phyloP scores from a whole-genome alignment of 2,888 invertebrate genomes.

The Ryuthela nishihirai region DNA sequence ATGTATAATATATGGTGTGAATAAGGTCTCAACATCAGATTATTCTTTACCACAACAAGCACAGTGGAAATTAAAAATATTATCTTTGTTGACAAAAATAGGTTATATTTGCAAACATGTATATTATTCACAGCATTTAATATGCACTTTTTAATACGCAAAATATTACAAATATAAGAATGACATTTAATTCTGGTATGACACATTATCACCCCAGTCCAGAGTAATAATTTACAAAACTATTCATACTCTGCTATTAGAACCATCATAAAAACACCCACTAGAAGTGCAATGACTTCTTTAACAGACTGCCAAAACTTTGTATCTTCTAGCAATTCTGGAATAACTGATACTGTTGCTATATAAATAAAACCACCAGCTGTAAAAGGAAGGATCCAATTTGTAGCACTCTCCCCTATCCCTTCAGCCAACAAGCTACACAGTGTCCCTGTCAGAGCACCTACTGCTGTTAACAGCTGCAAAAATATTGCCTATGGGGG shows the following conservation, averaged over 20 bases:
- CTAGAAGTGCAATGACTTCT: constrained; percentile 81
- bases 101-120: no score
- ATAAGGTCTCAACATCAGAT: no score
- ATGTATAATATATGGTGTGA: no score
- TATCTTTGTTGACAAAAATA: no score
- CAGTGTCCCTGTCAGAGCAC: constrained; percentile 90
- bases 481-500: constrained; percentile 85
- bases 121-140: no score
- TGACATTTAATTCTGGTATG: no score
- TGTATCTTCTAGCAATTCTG: constrained; percentile 86
- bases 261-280: constrained; percentile 94
- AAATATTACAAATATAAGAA: no score
- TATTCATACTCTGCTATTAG: constrained; percentile 77
- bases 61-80: no score
- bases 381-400: constrained; percentile 94
- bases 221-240: no score
- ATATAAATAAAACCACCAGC: constrained; percentile 99
- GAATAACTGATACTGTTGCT: constrained; percentile 97
- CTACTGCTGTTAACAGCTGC: constrained; percentile 89
- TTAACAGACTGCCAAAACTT: constrained; percentile 83
- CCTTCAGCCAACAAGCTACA: constrained; percentile 80
- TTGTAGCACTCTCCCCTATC: constrained; percentile 63
- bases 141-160: no score
- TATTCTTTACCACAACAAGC: no score
- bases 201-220: no score